Conservation (phyloP, 2,113 vertebrate species). For the Xerus inauris region DNA sequence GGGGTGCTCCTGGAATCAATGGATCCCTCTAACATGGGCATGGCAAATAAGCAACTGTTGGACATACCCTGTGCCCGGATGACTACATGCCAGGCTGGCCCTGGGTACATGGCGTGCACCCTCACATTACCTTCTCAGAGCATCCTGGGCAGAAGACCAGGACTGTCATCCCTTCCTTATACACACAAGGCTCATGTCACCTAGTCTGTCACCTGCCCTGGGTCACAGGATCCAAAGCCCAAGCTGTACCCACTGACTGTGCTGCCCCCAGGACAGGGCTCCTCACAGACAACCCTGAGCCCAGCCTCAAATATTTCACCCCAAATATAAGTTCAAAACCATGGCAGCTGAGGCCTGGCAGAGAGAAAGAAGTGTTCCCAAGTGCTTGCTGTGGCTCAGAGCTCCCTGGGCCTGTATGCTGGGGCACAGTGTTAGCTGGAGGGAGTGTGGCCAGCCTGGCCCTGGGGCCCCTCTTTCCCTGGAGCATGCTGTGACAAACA, state of each 20-base stretch:
- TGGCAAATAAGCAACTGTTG: neutral
- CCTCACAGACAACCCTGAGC: accelerated
- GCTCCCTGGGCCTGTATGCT: neutral
- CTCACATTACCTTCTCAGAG: neutral
- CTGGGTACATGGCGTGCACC: accelerated
- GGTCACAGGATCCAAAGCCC: neutral
- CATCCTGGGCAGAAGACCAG: neutral
- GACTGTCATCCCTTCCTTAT: no score
- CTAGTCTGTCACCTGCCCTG: accelerated
- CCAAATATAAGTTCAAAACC: neutral
- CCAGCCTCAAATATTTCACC: neutral
- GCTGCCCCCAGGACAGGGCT: neutral
- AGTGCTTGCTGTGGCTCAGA: neutral
- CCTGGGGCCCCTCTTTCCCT: neutral
- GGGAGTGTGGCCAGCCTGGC: neutral
- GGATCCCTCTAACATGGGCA: neutral
- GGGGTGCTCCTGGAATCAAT: no score
- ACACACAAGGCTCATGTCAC: neutral
- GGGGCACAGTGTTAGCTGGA: neutral
- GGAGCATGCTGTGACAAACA: neutral
- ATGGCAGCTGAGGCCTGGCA: accelerated
- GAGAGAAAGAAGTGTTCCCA: neutral
- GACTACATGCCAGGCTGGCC: neutral
- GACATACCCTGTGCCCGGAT: neutral
- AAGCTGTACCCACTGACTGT: neutral